Evolutionary conservation across 1,140 invertebrate species (phyloP).

Genomic region (Eriocheir sinensis): DNA sequence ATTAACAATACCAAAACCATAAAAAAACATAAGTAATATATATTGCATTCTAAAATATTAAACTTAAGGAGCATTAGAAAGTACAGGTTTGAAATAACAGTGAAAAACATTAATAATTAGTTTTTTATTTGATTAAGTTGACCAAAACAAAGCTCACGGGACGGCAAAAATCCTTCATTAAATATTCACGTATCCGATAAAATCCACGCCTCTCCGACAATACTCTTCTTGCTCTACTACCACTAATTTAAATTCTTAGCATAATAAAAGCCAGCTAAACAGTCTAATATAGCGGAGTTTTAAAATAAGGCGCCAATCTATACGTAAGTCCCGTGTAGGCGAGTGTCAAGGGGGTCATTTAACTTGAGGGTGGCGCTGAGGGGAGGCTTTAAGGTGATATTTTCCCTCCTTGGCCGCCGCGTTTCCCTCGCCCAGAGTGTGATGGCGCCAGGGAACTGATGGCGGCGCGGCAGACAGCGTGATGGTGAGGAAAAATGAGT

Average conservation of each 20-base stretch:
- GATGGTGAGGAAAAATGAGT: background rate
- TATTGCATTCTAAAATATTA: no score
- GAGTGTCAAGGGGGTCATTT: background rate
- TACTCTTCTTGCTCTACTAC: background rate
- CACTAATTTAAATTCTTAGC: background rate
- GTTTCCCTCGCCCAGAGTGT: background rate
- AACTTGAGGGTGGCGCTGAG: background rate
- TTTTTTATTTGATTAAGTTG: background rate
- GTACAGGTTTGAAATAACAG: no score
- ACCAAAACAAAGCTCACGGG: constrained; percentile 11
- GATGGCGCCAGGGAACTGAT: background rate
- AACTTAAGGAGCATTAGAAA: no score
- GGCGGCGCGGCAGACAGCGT: background rate
- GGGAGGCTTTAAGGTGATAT: background rate
- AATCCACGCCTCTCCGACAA: background rate
- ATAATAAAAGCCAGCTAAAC: background rate
- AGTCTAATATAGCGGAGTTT: no score
- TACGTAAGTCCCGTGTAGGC: background rate
- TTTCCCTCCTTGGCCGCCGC: background rate
- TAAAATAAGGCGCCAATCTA: background rate
- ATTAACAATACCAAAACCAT: no score
- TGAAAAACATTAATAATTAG: background rate
- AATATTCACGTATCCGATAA: background rate
- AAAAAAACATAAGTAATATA: no score
- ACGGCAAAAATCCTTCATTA: background rate